Evolutionary conservation across 2,797 vertebrate genomes (phyloP), one percentile per base, ranked within the genome.

Genomic region (Peromyscus attwateri): DNA sequence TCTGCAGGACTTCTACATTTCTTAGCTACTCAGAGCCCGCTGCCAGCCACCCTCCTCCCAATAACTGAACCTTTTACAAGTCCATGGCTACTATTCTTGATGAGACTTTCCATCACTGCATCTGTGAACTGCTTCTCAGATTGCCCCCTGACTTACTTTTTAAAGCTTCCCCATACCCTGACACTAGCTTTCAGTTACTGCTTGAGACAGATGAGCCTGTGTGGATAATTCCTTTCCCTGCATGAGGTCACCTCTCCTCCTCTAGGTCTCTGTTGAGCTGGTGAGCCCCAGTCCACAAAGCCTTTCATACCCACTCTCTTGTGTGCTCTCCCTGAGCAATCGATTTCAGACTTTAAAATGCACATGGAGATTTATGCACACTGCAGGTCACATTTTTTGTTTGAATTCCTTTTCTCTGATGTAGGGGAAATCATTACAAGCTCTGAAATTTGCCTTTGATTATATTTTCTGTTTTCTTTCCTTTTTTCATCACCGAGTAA

Each of bases 321-420:
- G 0, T 0, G 0, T 23, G 31, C 49, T 66, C 19, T 46, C 25
- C 5, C 2, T 31, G 5, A 25, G 60, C 3, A 14, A 49, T n/a
- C 3, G 1, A 37, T 80, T 88, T 75, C n/a, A 84, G 64, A 84
- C 57, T 94, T 94, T 10, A 31, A 40, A 71, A 71, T 1, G 5
- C 19, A 87, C 37, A 2, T 4, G 13, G 31, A 46, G 31, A 55
- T 73, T 49, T 46, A 40, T 23, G 27, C 43, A 25, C 0, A 31
- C 12, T 13, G 3, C 19, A 55, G 13, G 1, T 11, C n/a, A 73
- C 19, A 6, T 34, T 62, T 91, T 17, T 43, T 9, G 12, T 27
- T 84, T 70, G 40, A 87, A 62, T 34, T 90, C 77, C 37, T 81
- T 88, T 89, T 68, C 84, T 55, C n/a, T 60, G 27, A 1, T 46